Conservation (phyloP, 2,888 invertebrate species). For the Cheiracanthium punctorium region DNA sequence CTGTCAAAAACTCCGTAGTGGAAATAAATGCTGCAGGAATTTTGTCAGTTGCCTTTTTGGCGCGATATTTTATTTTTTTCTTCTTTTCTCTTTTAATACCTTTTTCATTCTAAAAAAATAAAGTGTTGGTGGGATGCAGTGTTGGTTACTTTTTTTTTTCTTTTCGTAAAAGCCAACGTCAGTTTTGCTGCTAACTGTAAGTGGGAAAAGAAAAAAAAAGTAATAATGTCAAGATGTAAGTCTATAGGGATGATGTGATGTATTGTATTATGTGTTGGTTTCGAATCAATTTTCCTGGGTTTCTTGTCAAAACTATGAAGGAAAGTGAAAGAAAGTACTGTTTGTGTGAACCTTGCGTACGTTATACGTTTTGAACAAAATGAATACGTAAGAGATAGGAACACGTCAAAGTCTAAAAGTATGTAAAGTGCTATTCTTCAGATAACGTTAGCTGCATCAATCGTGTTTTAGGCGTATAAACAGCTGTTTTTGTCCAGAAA, state of each 20-base stretch:
- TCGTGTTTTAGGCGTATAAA: no score
- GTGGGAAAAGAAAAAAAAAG: neutral
- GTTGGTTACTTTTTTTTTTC: neutral
- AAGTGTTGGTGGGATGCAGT: neutral
- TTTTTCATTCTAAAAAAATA: neutral
- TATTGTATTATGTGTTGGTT: neutral
- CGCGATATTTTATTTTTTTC: neutral
- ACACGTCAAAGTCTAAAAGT: no score
- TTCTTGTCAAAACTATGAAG: neutral
- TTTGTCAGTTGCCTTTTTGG: constrained; percentile 50
- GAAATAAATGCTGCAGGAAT: constrained; percentile 55
- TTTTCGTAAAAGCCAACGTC: neutral
- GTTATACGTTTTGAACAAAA: no score
- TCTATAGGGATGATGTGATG: neutral
- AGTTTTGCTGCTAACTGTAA: neutral
- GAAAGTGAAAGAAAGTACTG: neutral
- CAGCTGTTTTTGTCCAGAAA: no score
- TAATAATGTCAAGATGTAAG: neutral
- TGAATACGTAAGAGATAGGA: no score
- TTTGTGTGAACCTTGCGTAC: no score
- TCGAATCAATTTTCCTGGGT: constrained; percentile 4
- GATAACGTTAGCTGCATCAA: no score
- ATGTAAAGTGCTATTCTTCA: no score
- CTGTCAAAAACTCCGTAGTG: constrained; percentile 47
- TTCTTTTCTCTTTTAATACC: constrained; percentile 16